Conservation (phyloP, 2,888 invertebrate genomes). For the Noctua comes region DNA sequence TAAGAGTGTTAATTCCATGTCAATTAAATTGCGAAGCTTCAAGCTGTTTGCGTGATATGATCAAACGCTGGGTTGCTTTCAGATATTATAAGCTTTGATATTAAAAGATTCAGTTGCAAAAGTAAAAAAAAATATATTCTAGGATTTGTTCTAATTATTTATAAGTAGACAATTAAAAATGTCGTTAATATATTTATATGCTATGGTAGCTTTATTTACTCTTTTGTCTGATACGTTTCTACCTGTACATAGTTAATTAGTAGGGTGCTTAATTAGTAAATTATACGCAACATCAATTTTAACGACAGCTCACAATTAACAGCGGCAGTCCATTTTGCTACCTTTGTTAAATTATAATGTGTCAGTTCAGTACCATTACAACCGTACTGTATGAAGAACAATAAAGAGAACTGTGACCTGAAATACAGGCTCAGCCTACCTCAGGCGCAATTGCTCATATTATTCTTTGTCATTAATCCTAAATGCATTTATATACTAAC, state of each 20-base stretch:
- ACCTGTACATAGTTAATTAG: background rate
- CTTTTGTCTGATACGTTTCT: background rate
- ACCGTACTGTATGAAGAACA: background rate
- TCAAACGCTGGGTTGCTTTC: conserved; percentile 9
- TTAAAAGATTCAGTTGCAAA: background rate
- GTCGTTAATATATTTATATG: background rate
- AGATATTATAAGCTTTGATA: conserved; percentile 3
- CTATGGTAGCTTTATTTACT: background rate
- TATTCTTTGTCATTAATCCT: too few species aligned
- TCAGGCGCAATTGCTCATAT: too few species aligned
- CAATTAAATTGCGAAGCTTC: conserved; percentile 3
- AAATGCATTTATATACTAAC: too few species aligned
- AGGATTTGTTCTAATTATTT: background rate
- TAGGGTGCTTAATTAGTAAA: conserved; percentile 12
- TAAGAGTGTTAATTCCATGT: background rate
- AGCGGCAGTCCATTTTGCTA: background rate
- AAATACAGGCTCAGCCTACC: too few species aligned
- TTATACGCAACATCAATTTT: conserved; percentile 22
- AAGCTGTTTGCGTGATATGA: conserved; percentile 6
- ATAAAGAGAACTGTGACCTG: too few species aligned
- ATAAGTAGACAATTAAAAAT: background rate
- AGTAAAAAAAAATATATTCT: background rate
- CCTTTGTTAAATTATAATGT: background rate
- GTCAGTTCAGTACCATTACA: background rate
- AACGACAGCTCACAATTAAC: background rate